Evolutionary conservation across 2,797 vertebrate genomes (phyloP).

Genomic region (Eremophila alpestris): DNA sequence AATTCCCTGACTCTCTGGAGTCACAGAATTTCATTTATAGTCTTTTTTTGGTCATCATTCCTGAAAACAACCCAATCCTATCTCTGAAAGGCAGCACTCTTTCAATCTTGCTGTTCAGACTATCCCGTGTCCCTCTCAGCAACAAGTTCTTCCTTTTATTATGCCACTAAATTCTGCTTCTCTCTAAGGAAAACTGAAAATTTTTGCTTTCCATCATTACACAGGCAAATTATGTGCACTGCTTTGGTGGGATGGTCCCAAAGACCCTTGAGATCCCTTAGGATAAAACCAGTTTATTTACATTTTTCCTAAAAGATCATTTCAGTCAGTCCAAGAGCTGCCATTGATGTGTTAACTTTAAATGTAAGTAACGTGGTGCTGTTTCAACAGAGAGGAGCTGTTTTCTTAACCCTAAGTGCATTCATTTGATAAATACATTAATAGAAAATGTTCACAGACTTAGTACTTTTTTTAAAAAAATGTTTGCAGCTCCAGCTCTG

Average conservation of each 20-base stretch:
- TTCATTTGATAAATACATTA: slow-evolving; percentile 44
- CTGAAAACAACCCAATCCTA: not conserved
- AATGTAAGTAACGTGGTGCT: not conserved
- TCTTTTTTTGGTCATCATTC: not conserved
- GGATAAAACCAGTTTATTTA: not conserved
- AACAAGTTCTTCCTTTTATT: not conserved
- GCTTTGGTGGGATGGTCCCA: not conserved
- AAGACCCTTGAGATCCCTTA: not conserved
- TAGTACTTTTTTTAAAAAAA: not conserved
- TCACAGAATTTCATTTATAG: not conserved
- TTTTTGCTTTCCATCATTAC: not conserved
- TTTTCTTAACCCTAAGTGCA: not conserved
- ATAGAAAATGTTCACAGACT: slow-evolving; percentile 22
- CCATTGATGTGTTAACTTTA: not conserved
- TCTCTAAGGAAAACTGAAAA: not conserved
- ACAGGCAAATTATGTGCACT: not conserved
- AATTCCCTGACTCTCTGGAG: not conserved
- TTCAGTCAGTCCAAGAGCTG: slow-evolving; percentile 11
- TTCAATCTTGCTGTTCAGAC: not conserved
- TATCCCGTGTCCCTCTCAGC: not conserved
- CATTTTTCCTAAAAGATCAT: not conserved
- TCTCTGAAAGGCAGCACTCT: not conserved
- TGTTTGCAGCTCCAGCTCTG: slow-evolving; percentile 8
- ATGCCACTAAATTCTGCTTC: not conserved
- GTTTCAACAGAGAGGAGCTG: not conserved